Evolutionary conservation across 2,888 invertebrate genomes (phyloP), one percentile per base, ranked within the genome.

Genomic region (Conus canariensis): DNA sequence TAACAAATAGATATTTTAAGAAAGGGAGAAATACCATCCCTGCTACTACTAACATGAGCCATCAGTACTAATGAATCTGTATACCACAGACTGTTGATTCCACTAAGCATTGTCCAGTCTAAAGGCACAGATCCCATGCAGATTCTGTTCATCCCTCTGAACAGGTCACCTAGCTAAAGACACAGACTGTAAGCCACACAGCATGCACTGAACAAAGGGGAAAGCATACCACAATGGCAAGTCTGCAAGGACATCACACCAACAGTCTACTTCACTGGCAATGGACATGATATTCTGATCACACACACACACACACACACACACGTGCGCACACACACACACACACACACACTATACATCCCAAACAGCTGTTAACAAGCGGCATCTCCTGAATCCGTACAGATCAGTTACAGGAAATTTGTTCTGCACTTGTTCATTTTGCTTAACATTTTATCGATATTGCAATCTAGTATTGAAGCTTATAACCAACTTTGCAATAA

Each of bases 91-190:
- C n/a, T 14, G 30, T 14, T 30, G 45, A 45, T 80, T 70, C 14
- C 7, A 70, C 16, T 22, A 70, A 70, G 22, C 70, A 70, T 19
- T 70, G 1, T 22, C 12, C 9, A 80, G 22, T 80, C 77, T 80
- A 80, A 80, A 80, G 77, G 77, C 77, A 80, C 77, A 80, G 45
- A 80, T 80, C 30, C 16, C 12, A 80, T 30, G 30, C 77, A 80
- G 25, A 80, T 80, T 30, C 30, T 64, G 64, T 14, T 64, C 16
- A 64, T 64, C 64, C 10, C 10, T 64, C 64, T 64, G 64, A 64
- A 14, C 10, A 64, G 64, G 12, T 12, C 30, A 80, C 30, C 30
- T 12, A 22, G 19, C 22, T 70, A 16, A 70, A 22, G 22, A 70
- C 1, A 64, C 45, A 70, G 70, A 70, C 16, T 22, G 16, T 70